These are phyloP conservation scores for Eupeodes corollae DNA, from an alignment of 1,140 invertebrate species.

Conservation along the genomic window DNA sequence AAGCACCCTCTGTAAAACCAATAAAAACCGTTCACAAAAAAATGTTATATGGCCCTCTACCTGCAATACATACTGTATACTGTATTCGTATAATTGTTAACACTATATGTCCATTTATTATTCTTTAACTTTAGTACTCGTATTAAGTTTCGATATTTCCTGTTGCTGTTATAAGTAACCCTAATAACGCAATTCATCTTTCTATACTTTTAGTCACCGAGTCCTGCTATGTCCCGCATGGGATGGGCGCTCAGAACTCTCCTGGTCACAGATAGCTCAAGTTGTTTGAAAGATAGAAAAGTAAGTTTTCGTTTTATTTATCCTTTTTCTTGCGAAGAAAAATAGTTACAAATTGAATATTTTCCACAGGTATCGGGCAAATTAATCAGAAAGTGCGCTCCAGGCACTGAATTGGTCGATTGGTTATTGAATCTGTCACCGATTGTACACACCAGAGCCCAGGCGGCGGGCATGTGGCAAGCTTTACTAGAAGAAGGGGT, in stretches of 20 bases:
- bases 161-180: too few species aligned
- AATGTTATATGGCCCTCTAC: too few species aligned
- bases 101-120: too few species aligned
- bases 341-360: slow-evolving; percentile 3
- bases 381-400: slow-evolving; percentile 46
- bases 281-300: slow-evolving; percentile 50
- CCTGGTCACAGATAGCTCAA: slow-evolving; percentile 48
- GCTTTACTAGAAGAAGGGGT: slow-evolving; percentile 72
- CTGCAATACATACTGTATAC: too few species aligned
- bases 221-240: slow-evolving; percentile 50
- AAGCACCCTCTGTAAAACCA: too few species aligned
- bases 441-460: slow-evolving; percentile 50
- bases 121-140: too few species aligned
- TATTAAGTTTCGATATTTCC: too few species aligned
- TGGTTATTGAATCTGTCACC: slow-evolving; percentile 54
- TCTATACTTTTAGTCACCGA: slow-evolving; percentile 41
- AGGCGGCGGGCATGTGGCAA: slow-evolving; percentile 75
- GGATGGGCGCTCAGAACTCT: slow-evolving; percentile 59
- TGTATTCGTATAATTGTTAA: too few species aligned
- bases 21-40: too few species aligned
- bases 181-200: neutral
- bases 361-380: slow-evolving; percentile 42
- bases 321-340: neutral
- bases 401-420: slow-evolving; percentile 62
- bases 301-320: slow-evolving; percentile 15